phyloP scores from a whole-genome alignment of 1,140 invertebrate genomes.

The Drosophila sp. region DNA sequence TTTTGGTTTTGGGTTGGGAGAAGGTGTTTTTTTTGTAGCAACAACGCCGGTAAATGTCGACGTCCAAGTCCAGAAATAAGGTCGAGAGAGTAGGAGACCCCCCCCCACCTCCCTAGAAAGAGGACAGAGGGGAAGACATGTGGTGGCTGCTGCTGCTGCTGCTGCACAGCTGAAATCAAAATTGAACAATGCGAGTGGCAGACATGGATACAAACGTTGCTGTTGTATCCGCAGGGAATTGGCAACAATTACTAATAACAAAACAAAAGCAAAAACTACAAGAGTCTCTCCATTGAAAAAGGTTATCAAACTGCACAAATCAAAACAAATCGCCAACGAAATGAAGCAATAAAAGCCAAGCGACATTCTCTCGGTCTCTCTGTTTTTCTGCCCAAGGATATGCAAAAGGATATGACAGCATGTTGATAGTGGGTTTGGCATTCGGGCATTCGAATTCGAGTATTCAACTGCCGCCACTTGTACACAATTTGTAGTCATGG shows the following conservation, averaged over 20 bases:
- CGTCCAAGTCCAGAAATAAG: slow-evolving; percentile 65
- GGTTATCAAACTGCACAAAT: slow-evolving; percentile 79
- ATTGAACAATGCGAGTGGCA: slow-evolving; percentile 66
- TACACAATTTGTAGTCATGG: slow-evolving; percentile 47
- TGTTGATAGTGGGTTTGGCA: slow-evolving; percentile 71
- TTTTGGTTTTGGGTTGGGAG: neutral
- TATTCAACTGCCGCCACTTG: slow-evolving; percentile 45
- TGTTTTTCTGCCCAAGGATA: slow-evolving; percentile 67
- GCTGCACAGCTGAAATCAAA: slow-evolving; percentile 49
- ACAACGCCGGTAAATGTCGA: slow-evolving; percentile 62
- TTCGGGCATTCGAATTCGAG: neutral
- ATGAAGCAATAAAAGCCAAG: slow-evolving; percentile 80
- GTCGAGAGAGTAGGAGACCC: slow-evolving; percentile 23
- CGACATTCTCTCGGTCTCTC: slow-evolving; percentile 48
- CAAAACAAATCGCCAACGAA: slow-evolving; percentile 79
- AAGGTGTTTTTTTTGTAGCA: slow-evolving; percentile 18
- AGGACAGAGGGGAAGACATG: neutral
- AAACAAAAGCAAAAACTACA: slow-evolving; percentile 39
- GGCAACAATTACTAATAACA: slow-evolving; percentile 77
- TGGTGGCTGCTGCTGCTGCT: slow-evolving; percentile 23
- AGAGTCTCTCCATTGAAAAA: slow-evolving; percentile 54
- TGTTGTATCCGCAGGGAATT: slow-evolving; percentile 72
- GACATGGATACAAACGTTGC: slow-evolving; percentile 60
- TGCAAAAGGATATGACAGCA: slow-evolving; percentile 78
- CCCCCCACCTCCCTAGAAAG: neutral